A percentile compares a stretch with the other conserved stretches of the same genome.
phyloP scores from a whole-genome alignment of 2,113 vertebrate genomes.

The Oostethus manadensis region DNA sequence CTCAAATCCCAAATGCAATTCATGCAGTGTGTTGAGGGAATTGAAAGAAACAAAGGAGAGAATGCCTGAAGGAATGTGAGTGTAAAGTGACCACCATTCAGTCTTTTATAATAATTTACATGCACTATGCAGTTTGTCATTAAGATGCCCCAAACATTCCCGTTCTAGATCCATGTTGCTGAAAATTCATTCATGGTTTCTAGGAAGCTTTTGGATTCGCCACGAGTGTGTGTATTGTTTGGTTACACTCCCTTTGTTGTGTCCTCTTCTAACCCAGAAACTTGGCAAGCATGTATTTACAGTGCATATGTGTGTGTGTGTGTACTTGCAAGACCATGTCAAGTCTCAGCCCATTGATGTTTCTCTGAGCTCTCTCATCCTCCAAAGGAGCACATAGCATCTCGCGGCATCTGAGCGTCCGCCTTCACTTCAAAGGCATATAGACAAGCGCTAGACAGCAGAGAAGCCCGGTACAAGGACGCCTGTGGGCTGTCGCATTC shows the following conservation, averaged over 20 bases:
- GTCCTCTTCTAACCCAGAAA: slow-evolving; percentile 13
- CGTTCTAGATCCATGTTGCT: no score
- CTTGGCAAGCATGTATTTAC: slow-evolving; percentile 17
- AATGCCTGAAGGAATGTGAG: no score
- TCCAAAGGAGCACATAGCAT: slow-evolving; percentile 27
- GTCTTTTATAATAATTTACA: no score
- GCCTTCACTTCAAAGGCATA: slow-evolving; percentile 48
- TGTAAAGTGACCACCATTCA: no score
- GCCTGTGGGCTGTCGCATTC: slow-evolving; percentile 38
- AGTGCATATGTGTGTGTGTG: slow-evolving; percentile 8
- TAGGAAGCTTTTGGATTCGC: not conserved
- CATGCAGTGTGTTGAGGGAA: no score
- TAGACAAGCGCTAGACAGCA: slow-evolving; percentile 42
- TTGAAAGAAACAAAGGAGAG: no score
- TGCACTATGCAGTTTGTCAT: no score
- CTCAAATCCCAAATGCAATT: no score
- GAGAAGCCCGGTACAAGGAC: slow-evolving; percentile 23
- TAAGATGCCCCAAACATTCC: no score
- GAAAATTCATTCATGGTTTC: not conserved
- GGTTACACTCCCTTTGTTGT: not conserved
- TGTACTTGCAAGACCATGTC: slow-evolving; percentile 29
- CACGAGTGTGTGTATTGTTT: slow-evolving; percentile 26
- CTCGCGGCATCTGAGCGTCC: slow-evolving; percentile 47
- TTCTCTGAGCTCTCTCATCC: slow-evolving; percentile 39
- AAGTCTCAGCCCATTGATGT: slow-evolving; percentile 40